Evolutionary conservation across 2,113 vertebrate species (phyloP).

Genomic region (Oryzias javanicus): DNA sequence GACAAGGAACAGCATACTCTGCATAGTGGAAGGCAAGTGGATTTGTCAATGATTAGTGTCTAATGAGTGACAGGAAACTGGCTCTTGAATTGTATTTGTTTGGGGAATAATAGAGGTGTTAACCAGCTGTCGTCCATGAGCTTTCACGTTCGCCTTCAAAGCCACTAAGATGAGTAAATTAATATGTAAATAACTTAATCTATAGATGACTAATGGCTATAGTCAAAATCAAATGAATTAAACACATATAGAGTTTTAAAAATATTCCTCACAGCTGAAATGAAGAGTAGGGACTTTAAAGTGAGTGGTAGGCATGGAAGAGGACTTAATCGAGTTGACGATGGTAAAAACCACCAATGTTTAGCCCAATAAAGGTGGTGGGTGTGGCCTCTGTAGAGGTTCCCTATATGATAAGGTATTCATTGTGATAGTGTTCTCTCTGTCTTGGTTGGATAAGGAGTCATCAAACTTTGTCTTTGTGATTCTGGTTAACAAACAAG

Average conservation of each 20-base stretch:
- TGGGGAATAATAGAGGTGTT: conserved; percentile 55
- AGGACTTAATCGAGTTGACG: no score
- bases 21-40: conserved; percentile 51
- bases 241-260: background rate
- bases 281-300: background rate
- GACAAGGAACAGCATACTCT: conserved; percentile 51
- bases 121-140: conserved; percentile 42
- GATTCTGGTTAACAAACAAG: no score
- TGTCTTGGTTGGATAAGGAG: no score
- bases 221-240: background rate
- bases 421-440: no score
- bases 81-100: conserved; percentile 59
- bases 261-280: background rate
- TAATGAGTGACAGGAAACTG: conserved; percentile 73
- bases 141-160: conserved; percentile 17
- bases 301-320: conserved; percentile 6
- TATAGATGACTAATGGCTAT: background rate
- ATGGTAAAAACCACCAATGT: no score
- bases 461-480: no score
- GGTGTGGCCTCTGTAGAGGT: no score
- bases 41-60: conserved; percentile 65
- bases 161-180: conserved; percentile 15
- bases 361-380: no score
- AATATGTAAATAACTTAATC: conserved; percentile 19
- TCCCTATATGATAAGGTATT: no score